Base-by-base conservation (phyloP, 1,140 invertebrate species). In the Heliconius melpomene region DNA sequence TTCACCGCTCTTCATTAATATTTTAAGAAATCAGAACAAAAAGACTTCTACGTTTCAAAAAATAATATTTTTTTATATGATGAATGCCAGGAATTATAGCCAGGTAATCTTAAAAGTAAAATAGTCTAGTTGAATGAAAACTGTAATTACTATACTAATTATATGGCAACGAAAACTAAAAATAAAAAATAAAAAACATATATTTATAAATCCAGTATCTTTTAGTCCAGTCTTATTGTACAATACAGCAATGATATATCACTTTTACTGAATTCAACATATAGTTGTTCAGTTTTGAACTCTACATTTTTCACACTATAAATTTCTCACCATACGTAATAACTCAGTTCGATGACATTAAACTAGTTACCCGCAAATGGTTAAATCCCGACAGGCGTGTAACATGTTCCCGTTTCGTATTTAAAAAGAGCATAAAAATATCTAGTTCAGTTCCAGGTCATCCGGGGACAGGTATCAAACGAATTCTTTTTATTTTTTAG, bases 401-500 rank as follows among this genome's bases (percentile, higher is more conserved):
- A 74, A 77, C 75, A 50, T 76, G 71, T 78, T 13, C 72, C 70
- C 75, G 54, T 81, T 74, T 26, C 72, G 16, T 73, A 74, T 77
- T 73, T 40, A 82, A 82, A 72, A 76, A 79, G 38, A 76, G 40
- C 29, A 82, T 71, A 38, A 66, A 83, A 84, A 79, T 78, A 81
- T 52, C 38, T 78, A 66, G 40, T 66, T 36, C 70, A 74, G 75
- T 78, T 85, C 82, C 75, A 83, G 86, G 84, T 84, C 84, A 82
- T 57, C 54, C 54, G n/a, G 54, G 57, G 40, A 16, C 83, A 89
- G 80, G 79, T 78, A 81, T 86, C 83, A 72, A 46, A 71, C 78
- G 74, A 73, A 79, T 79, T 79, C 54, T 40, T 87, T 89, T 87
- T 88, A 89, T 86, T 85, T 86, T 79, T 85, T 82, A 83, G 83